Evolutionary conservation across 2,888 invertebrate species (phyloP).

Genomic region (Drosophila eohydei): DNA sequence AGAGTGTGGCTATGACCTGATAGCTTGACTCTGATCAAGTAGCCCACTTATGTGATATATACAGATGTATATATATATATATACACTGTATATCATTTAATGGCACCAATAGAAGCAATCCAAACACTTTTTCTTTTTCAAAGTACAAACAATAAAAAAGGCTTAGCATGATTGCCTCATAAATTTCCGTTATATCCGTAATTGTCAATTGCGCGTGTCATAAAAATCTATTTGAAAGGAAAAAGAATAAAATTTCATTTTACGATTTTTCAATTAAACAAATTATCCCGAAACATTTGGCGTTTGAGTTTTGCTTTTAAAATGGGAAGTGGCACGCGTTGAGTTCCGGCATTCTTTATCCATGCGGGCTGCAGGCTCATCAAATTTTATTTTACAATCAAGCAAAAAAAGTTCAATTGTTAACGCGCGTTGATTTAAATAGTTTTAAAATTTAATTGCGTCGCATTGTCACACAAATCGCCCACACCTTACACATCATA

Average conservation of each 20-base stretch:
- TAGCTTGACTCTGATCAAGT: slow-evolving; percentile 13
- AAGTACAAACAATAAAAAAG: slow-evolving; percentile 36
- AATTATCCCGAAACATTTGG: slow-evolving; percentile 65
- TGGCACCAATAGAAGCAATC: background rate
- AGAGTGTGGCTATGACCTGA: slow-evolving; percentile 7
- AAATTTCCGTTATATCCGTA: slow-evolving; percentile 67
- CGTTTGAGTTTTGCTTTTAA: slow-evolving; percentile 42
- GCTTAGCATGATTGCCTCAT: slow-evolving; percentile 56
- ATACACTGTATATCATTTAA: background rate
- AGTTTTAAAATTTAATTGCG: slow-evolving; percentile 66
- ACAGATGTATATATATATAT: background rate
- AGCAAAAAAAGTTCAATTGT: slow-evolving; percentile 60
- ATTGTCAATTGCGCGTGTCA: slow-evolving; percentile 75
- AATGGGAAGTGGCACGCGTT: slow-evolving; percentile 56
- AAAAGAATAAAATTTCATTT: slow-evolving; percentile 56
- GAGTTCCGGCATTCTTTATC: slow-evolving; percentile 7
- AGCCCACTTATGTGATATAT: background rate
- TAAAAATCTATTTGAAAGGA: slow-evolving; percentile 73
- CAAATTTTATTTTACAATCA: slow-evolving; percentile 60
- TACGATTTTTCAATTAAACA: slow-evolving; percentile 82
- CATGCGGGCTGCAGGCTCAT: slow-evolving; percentile 49
- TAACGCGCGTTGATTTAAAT: slow-evolving; percentile 71
- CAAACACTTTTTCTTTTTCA: slow-evolving; percentile 13
- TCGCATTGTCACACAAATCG: slow-evolving; percentile 61
- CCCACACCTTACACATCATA: slow-evolving; percentile 59